These are phyloP conservation scores for Acleris laterana DNA, from an alignment of 2,888 invertebrate genomes.

Conservation along the genomic window DNA sequence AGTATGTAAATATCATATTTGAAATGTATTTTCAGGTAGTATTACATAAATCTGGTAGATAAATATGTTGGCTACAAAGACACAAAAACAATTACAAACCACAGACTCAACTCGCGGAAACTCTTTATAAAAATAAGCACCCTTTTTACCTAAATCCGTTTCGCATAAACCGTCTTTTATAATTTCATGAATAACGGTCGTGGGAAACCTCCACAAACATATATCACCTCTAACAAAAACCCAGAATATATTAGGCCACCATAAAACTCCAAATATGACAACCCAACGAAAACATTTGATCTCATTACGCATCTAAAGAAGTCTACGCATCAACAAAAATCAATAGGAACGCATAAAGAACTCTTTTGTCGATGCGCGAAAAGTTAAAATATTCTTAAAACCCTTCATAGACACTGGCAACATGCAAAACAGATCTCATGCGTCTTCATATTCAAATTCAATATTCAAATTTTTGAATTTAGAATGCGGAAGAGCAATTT, in stretches of 20 bases:
- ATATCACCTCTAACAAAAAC: slow-evolving; percentile 59
- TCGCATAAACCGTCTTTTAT: slow-evolving; percentile 19
- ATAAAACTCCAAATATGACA: slow-evolving; percentile 76
- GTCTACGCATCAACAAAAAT: slow-evolving; percentile 61
- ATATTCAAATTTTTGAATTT: slow-evolving; percentile 78
- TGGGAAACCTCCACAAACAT: slow-evolving; percentile 47
- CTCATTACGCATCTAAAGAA: slow-evolving; percentile 75
- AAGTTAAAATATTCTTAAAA: slow-evolving; percentile 58
- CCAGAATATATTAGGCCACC: slow-evolving; percentile 58
- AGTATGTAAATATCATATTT: too few species aligned
- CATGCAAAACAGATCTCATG: slow-evolving; percentile 73
- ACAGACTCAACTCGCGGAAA: neutral
- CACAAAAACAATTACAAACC: too few species aligned
- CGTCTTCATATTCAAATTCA: slow-evolving; percentile 61
- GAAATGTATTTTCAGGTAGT: too few species aligned
- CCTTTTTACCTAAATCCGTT: slow-evolving; percentile 18
- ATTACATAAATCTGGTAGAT: too few species aligned
- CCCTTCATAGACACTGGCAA: slow-evolving; percentile 55
- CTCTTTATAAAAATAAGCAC: slow-evolving; percentile 10
- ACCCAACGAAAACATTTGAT: slow-evolving; percentile 79
- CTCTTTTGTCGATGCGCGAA: slow-evolving; percentile 53
- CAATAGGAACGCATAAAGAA: slow-evolving; percentile 51
- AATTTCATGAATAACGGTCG: slow-evolving; percentile 35
- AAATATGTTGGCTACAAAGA: too few species aligned
- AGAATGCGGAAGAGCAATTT: slow-evolving; percentile 80